Evolutionary conservation across 2,797 vertebrate genomes (phyloP).

Genomic region (Stomatorhinus walkeri): DNA sequence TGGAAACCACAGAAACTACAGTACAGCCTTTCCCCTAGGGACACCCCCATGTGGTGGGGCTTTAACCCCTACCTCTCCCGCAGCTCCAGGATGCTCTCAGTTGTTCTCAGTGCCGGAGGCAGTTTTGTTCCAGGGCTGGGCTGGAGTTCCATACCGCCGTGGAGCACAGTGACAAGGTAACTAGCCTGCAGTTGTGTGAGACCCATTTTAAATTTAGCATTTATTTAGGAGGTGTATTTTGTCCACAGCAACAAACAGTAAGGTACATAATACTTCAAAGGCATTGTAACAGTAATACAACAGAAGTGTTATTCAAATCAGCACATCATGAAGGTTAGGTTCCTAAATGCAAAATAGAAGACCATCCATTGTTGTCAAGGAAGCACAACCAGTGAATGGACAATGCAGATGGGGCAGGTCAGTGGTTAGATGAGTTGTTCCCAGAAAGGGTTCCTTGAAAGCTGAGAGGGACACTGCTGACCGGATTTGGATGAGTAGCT

Average conservation of each 20-base stretch:
- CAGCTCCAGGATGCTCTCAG: conserved; percentile 93
- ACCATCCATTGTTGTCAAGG: background rate
- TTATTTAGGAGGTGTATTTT: background rate
- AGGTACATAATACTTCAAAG: background rate
- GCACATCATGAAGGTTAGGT: background rate
- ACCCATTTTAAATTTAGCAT: background rate
- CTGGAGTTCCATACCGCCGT: conserved; percentile 96
- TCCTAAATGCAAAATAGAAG: background rate
- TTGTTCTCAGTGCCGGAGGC: conserved; percentile 91
- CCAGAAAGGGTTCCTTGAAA: background rate
- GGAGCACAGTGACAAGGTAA: conserved; percentile 85
- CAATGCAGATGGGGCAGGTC: background rate
- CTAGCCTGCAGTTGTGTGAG: background rate
- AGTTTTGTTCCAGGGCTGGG: conserved; percentile 94
- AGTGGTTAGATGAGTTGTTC: background rate
- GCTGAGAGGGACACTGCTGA: background rate
- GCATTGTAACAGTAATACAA: background rate
- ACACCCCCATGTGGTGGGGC: background rate
- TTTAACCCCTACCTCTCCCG: background rate
- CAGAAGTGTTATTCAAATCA: background rate
- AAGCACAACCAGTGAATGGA: background rate
- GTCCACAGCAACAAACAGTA: background rate
- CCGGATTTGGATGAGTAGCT: background rate
- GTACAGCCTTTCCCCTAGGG: background rate
- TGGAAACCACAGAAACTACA: background rate